Evolutionary conservation across 1,140 invertebrate genomes (phyloP).

Genomic region (Oncopodura yosiiana): DNA sequence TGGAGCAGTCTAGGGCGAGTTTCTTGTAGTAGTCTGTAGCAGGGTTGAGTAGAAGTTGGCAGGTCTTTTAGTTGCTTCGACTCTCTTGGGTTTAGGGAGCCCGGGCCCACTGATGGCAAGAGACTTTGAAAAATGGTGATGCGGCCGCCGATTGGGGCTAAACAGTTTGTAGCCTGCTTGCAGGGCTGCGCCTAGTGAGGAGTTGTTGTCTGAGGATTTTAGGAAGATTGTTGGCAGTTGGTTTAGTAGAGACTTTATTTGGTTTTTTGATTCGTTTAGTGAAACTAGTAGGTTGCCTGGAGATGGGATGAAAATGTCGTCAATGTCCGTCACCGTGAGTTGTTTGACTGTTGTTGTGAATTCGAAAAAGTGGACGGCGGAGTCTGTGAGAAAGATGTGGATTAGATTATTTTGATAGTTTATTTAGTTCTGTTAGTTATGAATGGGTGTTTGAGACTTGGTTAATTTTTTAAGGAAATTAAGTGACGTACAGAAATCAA

Average conservation of each 20-base stretch:
- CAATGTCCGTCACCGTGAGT: constrained; percentile 26
- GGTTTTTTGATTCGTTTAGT: constrained; percentile 68
- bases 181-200: constrained; percentile 81
- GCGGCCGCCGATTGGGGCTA: constrained; percentile 84
- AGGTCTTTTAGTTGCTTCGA: constrained; percentile 24
- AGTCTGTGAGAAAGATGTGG: no score
- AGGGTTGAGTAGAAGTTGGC: constrained; percentile 62
- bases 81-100: constrained; percentile 49
- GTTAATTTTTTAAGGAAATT: no score
- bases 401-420: no score
- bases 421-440: no score
- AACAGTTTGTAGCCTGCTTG: constrained; percentile 86
- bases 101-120: constrained; percentile 83
- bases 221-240: constrained; percentile 70
- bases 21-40: constrained; percentile 98
- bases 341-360: constrained; percentile 42
- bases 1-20: constrained; percentile 88
- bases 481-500: no score
- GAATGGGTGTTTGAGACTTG: no score
- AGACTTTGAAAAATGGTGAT: constrained; percentile 88
- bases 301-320: constrained; percentile 73
- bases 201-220: constrained; percentile 49
- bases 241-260: constrained; percentile 67
- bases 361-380: constrained; percentile 86
- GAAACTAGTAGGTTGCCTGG: constrained; percentile 90